These are phyloP conservation scores for Meghimatium bilineatum DNA, from an alignment of 2,888 invertebrate species.

Conservation along the genomic window DNA sequence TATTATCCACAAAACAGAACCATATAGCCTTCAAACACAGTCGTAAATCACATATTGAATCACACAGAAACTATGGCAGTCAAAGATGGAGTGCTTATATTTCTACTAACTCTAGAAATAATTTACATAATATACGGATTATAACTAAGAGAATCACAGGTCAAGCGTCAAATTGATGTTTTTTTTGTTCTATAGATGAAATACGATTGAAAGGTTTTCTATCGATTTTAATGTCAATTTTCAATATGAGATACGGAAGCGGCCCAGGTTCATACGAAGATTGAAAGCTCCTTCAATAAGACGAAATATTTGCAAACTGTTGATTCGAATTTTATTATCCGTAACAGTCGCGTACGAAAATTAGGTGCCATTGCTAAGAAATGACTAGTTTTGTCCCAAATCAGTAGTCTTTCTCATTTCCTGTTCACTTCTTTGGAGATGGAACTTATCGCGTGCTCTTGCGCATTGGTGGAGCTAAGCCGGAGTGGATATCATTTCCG, in stretches of 20 bases:
- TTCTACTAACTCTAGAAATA: conserved; percentile 24
- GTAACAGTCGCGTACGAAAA: neutral
- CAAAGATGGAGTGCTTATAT: conserved; percentile 12
- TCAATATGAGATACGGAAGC: conserved; percentile 3
- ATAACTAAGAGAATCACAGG: conserved; percentile 16
- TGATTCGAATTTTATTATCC: conserved; percentile 35
- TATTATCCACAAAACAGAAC: neutral
- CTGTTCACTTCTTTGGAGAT: conserved; percentile 9
- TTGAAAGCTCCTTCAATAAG: conserved; percentile 34
- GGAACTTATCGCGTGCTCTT: conserved; percentile 1
- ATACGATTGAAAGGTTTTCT: conserved; percentile 30
- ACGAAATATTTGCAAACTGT: conserved; percentile 33
- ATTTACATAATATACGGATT: conserved; percentile 22
- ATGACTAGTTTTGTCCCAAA: conserved; percentile 28
- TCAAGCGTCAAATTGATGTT: conserved; percentile 32
- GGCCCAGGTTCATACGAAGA: conserved; percentile 1
- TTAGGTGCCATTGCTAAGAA: conserved; percentile 4
- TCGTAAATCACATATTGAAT: conserved; percentile 17
- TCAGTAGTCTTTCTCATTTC: conserved; percentile 32
- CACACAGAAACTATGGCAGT: neutral
- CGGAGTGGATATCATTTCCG: conserved; percentile 35
- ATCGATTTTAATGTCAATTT: conserved; percentile 24
- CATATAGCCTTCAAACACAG: neutral
- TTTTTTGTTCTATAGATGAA: conserved; percentile 25
- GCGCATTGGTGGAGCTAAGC: neutral